Conservation (phyloP, 2,797 vertebrate species). For the Rhincodon typus region DNA sequence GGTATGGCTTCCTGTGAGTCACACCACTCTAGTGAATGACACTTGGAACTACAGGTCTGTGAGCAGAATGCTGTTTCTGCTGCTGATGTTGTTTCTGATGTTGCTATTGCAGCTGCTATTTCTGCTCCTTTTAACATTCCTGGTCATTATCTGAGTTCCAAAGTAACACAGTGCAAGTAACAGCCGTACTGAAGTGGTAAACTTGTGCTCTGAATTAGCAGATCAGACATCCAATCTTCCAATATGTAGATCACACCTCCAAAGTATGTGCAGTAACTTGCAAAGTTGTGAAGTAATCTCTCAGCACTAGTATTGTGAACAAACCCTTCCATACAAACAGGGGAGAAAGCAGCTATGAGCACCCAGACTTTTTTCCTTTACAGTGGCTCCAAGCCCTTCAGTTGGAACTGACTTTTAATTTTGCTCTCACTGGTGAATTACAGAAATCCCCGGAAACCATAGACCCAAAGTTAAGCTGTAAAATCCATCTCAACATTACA, state of each 20-base stretch:
- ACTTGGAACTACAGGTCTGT: neutral
- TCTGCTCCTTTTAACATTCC: neutral
- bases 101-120: neutral
- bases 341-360: neutral
- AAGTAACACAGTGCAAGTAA: neutral
- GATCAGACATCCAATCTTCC: neutral
- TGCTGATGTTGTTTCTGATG: neutral
- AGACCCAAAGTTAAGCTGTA: neutral
- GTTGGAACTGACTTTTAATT: neutral
- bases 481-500: neutral
- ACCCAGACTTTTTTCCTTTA: neutral
- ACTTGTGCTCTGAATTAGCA: neutral
- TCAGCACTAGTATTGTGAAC: neutral
- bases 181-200: neutral
- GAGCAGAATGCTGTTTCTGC: neutral
- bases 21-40: neutral
- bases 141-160: neutral
- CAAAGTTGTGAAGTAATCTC: neutral
- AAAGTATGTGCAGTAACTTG: neutral
- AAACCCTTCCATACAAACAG: neutral
- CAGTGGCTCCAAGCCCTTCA: neutral
- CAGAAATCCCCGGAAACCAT: neutral
- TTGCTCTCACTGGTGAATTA: neutral
- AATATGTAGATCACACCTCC: neutral
- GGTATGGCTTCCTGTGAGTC: neutral